Evolutionary conservation across 2,797 vertebrate genomes (phyloP).

Genomic region (Microhierax caerulescens): DNA sequence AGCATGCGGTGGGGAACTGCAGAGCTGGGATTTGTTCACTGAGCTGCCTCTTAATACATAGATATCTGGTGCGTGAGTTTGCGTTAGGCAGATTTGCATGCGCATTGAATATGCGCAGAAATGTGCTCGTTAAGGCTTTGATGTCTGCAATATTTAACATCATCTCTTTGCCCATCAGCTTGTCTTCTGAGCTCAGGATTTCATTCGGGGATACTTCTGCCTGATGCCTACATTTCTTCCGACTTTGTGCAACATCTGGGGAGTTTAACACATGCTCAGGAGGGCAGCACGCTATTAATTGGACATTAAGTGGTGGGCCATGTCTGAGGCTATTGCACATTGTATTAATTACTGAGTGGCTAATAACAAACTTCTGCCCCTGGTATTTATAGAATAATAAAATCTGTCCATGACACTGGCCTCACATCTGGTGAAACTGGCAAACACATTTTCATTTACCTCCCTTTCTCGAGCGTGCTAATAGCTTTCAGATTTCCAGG

Average conservation of each 20-base stretch:
- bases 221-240: neutral
- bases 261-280: neutral
- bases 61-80: neutral
- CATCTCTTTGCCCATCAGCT: neutral
- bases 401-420: conserved; percentile 79
- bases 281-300: conserved; percentile 62
- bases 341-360: conserved; percentile 78
- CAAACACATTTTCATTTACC: conserved; percentile 59
- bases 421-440: conserved; percentile 79
- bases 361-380: conserved; percentile 82
- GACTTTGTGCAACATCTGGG: conserved; percentile 10
- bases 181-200: neutral
- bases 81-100: neutral
- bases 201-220: neutral
- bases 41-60: neutral
- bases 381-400: conserved; percentile 86
- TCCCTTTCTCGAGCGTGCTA: conserved; percentile 45
- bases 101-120: neutral
- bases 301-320: conserved; percentile 64
- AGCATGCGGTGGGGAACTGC: neutral
- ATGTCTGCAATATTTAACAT: neutral
- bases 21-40: neutral
- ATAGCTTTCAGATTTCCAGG: conserved; percentile 65
- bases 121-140: neutral
- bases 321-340: conserved; percentile 17